phyloP scores from a whole-genome alignment of 1,140 invertebrate species.

The Lepidurus couesii region DNA sequence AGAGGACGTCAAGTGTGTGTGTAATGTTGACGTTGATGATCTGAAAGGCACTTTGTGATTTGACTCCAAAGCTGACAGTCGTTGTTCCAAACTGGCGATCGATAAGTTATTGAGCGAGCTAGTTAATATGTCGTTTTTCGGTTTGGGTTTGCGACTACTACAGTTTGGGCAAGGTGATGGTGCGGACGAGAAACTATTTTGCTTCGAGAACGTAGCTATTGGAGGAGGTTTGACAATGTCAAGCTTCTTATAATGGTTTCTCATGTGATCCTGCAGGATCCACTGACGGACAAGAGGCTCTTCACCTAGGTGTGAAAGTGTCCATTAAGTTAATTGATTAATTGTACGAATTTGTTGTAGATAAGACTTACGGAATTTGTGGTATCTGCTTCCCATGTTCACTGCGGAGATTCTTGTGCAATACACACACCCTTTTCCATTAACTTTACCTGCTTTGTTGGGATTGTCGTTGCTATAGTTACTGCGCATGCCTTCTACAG shows the following conservation, averaged over 20 bases:
- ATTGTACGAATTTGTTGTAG: neutral
- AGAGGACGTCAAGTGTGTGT: neutral
- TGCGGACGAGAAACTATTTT: neutral
- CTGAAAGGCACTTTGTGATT: neutral
- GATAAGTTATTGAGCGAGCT: neutral
- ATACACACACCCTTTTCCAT: neutral
- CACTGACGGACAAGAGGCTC: neutral
- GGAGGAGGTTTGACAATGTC: neutral
- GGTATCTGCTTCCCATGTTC: neutral
- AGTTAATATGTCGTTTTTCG: neutral
- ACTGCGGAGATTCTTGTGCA: neutral
- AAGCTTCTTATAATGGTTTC: neutral
- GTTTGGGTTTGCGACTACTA: neutral
- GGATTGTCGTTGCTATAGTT: conserved; percentile 1
- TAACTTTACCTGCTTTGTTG: neutral
- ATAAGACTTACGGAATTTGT: neutral
- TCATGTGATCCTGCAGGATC: neutral
- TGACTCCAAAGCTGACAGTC: neutral
- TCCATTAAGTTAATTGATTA: neutral
- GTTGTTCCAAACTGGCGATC: neutral
- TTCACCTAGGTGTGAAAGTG: neutral
- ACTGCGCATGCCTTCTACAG: conserved; percentile 1
- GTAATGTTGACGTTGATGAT: neutral
- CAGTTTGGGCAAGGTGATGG: neutral
- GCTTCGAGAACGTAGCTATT: neutral